A percentile compares a stretch with the other conserved stretches of the same genome.
Conservation (phyloP, 2,113 vertebrate genomes). For the Ceyx cyanopectus region DNA sequence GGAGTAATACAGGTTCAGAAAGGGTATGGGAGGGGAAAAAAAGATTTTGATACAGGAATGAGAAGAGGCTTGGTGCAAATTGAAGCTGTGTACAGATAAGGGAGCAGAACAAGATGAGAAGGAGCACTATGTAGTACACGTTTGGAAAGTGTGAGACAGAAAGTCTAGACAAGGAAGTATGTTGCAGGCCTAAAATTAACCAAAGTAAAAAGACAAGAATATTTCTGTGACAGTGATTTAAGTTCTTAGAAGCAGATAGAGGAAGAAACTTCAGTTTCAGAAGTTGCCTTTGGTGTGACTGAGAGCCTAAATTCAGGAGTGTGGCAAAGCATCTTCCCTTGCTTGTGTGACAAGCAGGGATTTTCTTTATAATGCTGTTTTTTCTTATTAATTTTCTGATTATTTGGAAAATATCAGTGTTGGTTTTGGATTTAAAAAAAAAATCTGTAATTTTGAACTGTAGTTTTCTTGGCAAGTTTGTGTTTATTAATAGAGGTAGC, state of each 20-base stretch:
- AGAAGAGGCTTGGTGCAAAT: neutral
- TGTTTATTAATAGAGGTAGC: neutral
- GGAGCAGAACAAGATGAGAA: neutral
- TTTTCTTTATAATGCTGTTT: neutral
- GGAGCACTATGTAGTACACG: neutral
- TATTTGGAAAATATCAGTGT: neutral
- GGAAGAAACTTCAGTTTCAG: neutral
- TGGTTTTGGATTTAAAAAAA: neutral
- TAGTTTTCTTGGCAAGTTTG: neutral
- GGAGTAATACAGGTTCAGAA: neutral
- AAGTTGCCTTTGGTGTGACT: neutral
- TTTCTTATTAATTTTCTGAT: neutral
- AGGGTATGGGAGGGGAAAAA: neutral
- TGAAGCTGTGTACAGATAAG: neutral
- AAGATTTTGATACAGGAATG: neutral
- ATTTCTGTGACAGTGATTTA: neutral
- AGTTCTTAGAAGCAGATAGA: neutral
- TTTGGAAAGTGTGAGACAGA: slow-evolving; percentile 15
- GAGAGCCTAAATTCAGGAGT: neutral
- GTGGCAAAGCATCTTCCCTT: neutral
- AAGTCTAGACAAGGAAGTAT: slow-evolving; percentile 54
- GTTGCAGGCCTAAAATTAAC: slow-evolving; percentile 51
- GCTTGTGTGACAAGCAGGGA: neutral
- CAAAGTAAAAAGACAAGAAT: slow-evolving; percentile 8
- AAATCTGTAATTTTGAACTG: neutral